Percentiles rank a stretch among this genome's conserved stretches.
Conservation (phyloP, 2,888 invertebrate genomes). For the Melinopterus prodromus region DNA sequence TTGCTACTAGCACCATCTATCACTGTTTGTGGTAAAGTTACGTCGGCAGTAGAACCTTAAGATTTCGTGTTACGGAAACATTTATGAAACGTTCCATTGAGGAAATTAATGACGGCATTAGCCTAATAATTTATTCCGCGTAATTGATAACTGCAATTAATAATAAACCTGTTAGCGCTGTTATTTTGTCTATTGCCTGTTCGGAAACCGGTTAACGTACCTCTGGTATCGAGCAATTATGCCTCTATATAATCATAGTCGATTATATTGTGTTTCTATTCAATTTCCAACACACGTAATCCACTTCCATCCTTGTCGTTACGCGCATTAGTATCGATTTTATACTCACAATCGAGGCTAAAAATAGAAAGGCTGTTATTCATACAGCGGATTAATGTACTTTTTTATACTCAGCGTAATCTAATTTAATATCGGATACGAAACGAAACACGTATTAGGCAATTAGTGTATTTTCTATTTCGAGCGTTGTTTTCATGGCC, state of each 20-base stretch:
- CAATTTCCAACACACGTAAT: neutral
- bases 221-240: neutral
- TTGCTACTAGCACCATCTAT: too few relatives aligned
- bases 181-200: neutral
- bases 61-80: neutral
- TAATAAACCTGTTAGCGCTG: neutral
- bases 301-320: neutral
- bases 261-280: neutral
- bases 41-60: neutral
- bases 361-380: neutral
- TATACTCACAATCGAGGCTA: neutral
- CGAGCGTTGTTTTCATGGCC: neutral
- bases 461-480: neutral
- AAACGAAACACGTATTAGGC: neutral
- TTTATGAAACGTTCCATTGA: neutral
- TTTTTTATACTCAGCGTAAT: neutral
- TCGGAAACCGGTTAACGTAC: neutral
- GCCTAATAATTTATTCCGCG: neutral
- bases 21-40: neutral
- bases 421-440: slow-evolving; percentile 4
- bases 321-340: neutral
- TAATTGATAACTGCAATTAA: neutral
- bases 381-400: neutral
- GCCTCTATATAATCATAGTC: neutral
- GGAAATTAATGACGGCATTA: neutral